Conservation (phyloP, 2,797 vertebrate species). For the Pipistrellus pipistrellus region DNA sequence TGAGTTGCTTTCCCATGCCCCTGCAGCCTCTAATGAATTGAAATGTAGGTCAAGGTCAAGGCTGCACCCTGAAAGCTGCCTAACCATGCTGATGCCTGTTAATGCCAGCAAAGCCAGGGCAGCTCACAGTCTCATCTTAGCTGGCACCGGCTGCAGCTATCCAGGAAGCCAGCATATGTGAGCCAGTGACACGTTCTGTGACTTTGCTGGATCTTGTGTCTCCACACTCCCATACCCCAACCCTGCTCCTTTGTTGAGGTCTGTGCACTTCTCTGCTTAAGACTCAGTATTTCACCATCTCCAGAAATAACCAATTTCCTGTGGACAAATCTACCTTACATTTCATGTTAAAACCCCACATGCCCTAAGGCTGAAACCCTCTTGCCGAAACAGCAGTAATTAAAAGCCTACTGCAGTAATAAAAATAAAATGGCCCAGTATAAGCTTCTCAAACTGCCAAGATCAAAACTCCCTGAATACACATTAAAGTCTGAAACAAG, state of each 20-base stretch:
- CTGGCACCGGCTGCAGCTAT: background rate
- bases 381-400: background rate
- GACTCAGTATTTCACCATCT: background rate
- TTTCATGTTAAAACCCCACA: slow-evolving; percentile 11
- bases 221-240: background rate
- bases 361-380: background rate
- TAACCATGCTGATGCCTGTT: background rate
- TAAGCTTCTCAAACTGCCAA: background rate
- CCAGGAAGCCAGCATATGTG: background rate
- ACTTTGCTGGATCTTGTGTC: background rate
- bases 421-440: background rate
- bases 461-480: background rate
- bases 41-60: slow-evolving; percentile 37
- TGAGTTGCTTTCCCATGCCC: background rate
- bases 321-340: background rate
- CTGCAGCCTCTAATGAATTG: background rate
- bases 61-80: background rate
- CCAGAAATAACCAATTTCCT: background rate
- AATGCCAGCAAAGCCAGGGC: no score
- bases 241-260: background rate
- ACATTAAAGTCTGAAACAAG: background rate
- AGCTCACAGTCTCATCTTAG: background rate
- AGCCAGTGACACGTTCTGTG: background rate
- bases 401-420: background rate
- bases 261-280: background rate